Percentiles rank a stretch among this genome's conserved stretches.
Evolutionary conservation across 2,888 invertebrate species (phyloP).

Genomic region (Linnaemya tessellans): DNA sequence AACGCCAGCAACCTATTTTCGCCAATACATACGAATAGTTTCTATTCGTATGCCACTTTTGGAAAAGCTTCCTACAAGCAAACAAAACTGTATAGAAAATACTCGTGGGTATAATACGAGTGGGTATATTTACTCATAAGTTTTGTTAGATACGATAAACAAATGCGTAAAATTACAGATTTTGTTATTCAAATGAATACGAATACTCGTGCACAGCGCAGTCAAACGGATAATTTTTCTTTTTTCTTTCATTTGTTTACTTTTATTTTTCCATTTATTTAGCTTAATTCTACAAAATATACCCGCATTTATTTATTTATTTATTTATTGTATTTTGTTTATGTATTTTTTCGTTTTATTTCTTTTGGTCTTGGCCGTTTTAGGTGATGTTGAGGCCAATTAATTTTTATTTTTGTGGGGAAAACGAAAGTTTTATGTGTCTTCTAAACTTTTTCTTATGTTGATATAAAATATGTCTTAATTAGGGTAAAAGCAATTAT

Average conservation of each 20-base stretch:
- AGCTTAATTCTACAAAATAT: conserved; percentile 18
- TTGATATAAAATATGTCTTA: conserved; percentile 36
- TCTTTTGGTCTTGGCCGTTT: background rate
- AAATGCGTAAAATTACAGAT: conserved; percentile 13
- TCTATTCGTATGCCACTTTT: background rate
- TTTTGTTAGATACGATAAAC: conserved; percentile 23
- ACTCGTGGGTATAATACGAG: background rate
- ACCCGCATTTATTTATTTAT: conserved; percentile 14
- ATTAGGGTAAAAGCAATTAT: conserved; percentile 45
- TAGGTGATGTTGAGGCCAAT: conserved; percentile 1
- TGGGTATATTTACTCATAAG: background rate
- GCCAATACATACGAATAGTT: background rate
- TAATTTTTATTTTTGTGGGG: background rate
- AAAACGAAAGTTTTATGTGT: conserved; percentile 34
- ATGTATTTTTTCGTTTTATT: background rate
- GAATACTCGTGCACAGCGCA: background rate
- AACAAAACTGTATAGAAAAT: background rate
- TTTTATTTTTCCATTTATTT: conserved; percentile 47
- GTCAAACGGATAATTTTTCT: conserved; percentile 16
- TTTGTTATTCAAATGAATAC: conserved; percentile 2
- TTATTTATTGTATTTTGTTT: conserved; percentile 25
- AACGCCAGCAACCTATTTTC: conserved; percentile 24
- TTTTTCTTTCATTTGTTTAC: conserved; percentile 23
- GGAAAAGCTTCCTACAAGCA: background rate
- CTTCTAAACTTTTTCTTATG: conserved; percentile 2